Evolutionary conservation across 2,113 vertebrate genomes (phyloP).

Genomic region (Sphyrna mokarran): DNA sequence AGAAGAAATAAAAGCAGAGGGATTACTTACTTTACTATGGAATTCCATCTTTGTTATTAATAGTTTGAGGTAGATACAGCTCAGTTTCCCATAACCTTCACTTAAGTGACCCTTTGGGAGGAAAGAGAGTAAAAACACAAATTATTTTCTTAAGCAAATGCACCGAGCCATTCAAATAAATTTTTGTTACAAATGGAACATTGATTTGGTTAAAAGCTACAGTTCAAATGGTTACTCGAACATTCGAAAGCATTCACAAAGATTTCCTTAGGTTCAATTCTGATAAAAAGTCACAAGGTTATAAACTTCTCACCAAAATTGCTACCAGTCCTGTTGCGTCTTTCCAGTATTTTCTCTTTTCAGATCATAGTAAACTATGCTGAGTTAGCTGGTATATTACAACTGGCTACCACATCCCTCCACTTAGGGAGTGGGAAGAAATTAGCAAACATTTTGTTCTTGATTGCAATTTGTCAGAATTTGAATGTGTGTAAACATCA

Average conservation of each 20-base stretch:
- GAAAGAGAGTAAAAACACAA: background rate
- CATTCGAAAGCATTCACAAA: background rate
- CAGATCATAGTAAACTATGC: background rate
- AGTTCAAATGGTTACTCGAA: background rate
- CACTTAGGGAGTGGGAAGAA: background rate
- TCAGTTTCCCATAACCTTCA: slow-evolving; percentile 90
- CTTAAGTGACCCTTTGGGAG: slow-evolving; percentile 78
- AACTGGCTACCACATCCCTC: background rate
- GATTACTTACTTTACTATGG: slow-evolving; percentile 82
- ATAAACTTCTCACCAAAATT: background rate
- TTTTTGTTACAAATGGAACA: background rate
- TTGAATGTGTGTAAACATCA: background rate
- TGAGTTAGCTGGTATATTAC: background rate
- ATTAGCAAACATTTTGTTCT: background rate
- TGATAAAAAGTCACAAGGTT: background rate
- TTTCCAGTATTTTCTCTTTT: no score
- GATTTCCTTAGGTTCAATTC: background rate
- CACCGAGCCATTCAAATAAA: background rate
- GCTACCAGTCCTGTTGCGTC: no score
- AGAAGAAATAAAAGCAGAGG: background rate
- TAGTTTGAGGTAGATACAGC: slow-evolving; percentile 97
- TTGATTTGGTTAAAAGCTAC: background rate
- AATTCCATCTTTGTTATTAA: slow-evolving; percentile 99
- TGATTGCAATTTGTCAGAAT: background rate
- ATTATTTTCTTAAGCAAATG: background rate